These are phyloP conservation scores for Apoda limacodes DNA, from an alignment of 2,888 invertebrate species.

Conservation along the genomic window DNA sequence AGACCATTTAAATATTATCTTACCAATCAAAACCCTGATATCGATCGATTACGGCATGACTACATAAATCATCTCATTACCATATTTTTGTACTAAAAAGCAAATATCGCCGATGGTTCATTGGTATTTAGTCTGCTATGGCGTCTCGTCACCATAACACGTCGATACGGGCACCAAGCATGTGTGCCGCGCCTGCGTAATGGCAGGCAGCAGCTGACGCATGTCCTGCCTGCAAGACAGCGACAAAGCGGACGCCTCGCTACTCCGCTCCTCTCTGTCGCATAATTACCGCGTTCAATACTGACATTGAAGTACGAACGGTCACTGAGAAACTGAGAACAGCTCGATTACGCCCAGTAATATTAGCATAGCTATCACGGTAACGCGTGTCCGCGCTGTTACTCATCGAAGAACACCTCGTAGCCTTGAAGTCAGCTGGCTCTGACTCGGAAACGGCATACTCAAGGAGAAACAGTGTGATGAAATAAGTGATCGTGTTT, in stretches of 20 bases:
- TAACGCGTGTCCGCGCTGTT: conserved; percentile 38
- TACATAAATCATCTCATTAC: no score
- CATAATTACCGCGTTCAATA: conserved; percentile 60
- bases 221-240: conserved; percentile 34
- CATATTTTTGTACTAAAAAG: no score
- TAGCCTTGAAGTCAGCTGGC: conserved; percentile 33
- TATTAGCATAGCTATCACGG: conserved; percentile 47
- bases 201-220: conserved; percentile 27
- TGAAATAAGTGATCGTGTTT: no score
- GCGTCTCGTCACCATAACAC: conserved; percentile 43
- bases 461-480: no score
- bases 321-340: conserved; percentile 39
- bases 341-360: conserved; percentile 52
- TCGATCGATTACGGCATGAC: no score
- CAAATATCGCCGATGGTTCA: no score
- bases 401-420: no score
- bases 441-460: conserved; percentile 18
- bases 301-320: conserved; percentile 57
- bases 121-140: conserved; percentile 26
- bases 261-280: conserved; percentile 55
- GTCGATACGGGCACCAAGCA: conserved; percentile 34
- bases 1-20: no score
- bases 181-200: not conserved
- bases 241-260: conserved; percentile 33
- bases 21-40: no score